phyloP scores from a whole-genome alignment of 2,113 vertebrate genomes.

The Cephalopholis sonnerati region DNA sequence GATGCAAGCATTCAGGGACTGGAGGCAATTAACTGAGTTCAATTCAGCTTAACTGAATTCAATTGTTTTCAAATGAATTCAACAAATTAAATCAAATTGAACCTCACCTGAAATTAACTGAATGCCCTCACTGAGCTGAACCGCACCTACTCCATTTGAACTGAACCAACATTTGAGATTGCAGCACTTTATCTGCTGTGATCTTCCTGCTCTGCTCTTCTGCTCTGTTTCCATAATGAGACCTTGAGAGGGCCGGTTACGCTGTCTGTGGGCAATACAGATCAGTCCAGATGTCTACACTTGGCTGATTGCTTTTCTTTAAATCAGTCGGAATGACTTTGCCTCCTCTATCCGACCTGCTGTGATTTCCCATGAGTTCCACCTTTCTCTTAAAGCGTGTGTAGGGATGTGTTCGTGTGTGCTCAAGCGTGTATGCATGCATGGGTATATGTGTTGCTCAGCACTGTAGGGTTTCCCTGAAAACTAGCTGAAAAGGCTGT shows the following conservation, averaged over 20 bases:
- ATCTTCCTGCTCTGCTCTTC: slow-evolving; percentile 36
- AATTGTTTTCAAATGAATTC: slow-evolving; percentile 1
- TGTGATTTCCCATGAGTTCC: slow-evolving; percentile 68
- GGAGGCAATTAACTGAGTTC: background rate
- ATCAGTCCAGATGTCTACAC: slow-evolving; percentile 54
- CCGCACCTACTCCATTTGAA: background rate
- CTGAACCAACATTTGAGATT: slow-evolving; percentile 19
- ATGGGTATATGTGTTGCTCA: slow-evolving; percentile 1
- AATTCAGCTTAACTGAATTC: background rate
- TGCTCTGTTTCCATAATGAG: slow-evolving; percentile 59
- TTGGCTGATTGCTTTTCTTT: slow-evolving; percentile 68
- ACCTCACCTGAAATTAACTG: background rate
- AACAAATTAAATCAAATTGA: background rate
- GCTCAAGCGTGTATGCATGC: background rate
- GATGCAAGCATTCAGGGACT: background rate
- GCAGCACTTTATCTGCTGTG: slow-evolving; percentile 27
- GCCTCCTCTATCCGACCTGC: slow-evolving; percentile 27
- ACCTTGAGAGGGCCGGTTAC: slow-evolving; percentile 46
- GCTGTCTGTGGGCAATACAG: slow-evolving; percentile 40
- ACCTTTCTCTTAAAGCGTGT: slow-evolving; percentile 18
- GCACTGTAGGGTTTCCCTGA: background rate
- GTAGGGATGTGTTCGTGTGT: slow-evolving; percentile 5
- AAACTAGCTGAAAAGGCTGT: slow-evolving; percentile 19
- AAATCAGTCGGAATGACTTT: slow-evolving; percentile 56
- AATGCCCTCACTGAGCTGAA: background rate